These are phyloP conservation scores for Sebastes umbrosus DNA, from an alignment of 2,797 vertebrate species.

Conservation along the genomic window DNA sequence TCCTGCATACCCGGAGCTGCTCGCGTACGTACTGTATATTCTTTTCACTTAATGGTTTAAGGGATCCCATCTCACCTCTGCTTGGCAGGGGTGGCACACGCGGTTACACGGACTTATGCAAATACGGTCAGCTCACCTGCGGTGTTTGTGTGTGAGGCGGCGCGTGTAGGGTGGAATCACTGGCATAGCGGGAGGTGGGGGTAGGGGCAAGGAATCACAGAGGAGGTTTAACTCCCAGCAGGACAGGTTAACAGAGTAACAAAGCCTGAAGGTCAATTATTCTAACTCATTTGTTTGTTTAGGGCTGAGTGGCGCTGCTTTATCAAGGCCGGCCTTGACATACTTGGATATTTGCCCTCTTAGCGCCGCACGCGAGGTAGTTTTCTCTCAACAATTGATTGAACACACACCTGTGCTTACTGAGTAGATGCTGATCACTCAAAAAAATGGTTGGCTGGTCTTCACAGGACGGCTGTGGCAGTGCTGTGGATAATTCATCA, in stretches of 20 bases:
- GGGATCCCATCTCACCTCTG: slow-evolving; percentile 56
- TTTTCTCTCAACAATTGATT: slow-evolving; percentile 57
- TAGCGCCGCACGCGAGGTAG: slow-evolving; percentile 22
- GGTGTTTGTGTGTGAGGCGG: slow-evolving; percentile 52
- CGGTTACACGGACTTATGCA: slow-evolving; percentile 71
- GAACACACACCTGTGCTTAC: slow-evolving; percentile 53
- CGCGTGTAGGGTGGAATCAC: slow-evolving; percentile 52
- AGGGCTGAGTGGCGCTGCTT: slow-evolving; percentile 52
- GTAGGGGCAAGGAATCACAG: slow-evolving; percentile 33
- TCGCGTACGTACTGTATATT: slow-evolving; percentile 47
- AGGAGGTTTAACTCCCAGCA: slow-evolving; percentile 75
- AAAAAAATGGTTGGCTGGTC: slow-evolving; percentile 29
- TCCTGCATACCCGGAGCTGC: slow-evolving; percentile 41
- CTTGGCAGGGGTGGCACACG: slow-evolving; percentile 59
- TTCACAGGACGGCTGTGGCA: slow-evolving; percentile 14
- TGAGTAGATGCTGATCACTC: slow-evolving; percentile 54
- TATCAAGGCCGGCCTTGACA: slow-evolving; percentile 59
- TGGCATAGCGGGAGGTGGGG: slow-evolving; percentile 34
- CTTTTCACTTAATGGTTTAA: slow-evolving; percentile 49
- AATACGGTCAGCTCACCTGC: slow-evolving; percentile 66
- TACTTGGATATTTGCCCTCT: slow-evolving; percentile 61
- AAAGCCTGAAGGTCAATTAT: slow-evolving; percentile 78
- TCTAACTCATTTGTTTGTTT: slow-evolving; percentile 68
- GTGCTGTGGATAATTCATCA: slow-evolving; percentile 53
- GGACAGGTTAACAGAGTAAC: slow-evolving; percentile 71